Percentiles rank a stretch among this genome's conserved stretches.
phyloP scores from a whole-genome alignment of 2,797 vertebrate genomes.

The Harpagifer antarcticus region DNA sequence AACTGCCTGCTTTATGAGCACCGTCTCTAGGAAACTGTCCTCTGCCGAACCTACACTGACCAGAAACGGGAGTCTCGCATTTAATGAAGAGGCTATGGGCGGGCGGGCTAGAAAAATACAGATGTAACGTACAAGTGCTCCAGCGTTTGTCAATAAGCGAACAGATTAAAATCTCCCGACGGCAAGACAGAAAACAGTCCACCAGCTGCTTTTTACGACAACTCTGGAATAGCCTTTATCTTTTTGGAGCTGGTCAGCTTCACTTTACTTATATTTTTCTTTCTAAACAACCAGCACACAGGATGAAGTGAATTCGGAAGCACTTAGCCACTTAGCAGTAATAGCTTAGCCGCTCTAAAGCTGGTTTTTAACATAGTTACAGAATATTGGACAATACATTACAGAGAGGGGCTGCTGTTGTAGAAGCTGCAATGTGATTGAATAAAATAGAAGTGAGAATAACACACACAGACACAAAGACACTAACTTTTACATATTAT shows the following conservation, averaged over 20 bases:
- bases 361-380: constrained; percentile 61
- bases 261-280: constrained; percentile 41
- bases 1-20: constrained; percentile 43
- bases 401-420: constrained; percentile 21
- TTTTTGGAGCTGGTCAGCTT: constrained; percentile 34
- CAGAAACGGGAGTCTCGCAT: constrained; percentile 41
- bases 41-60: constrained; percentile 39
- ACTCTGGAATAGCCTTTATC: constrained; percentile 19
- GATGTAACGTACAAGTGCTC: neutral
- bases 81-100: constrained; percentile 43
- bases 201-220: constrained; percentile 18
- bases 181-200: constrained; percentile 14
- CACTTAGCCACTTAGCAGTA: constrained; percentile 75
- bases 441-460: neutral
- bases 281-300: constrained; percentile 35
- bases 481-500: neutral
- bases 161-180: constrained; percentile 7
- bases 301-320: constrained; percentile 67
- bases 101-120: constrained; percentile 17
- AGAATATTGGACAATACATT: constrained; percentile 60
- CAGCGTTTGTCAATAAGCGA: constrained; percentile 1
- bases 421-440: constrained; percentile 23
- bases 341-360: constrained; percentile 54
- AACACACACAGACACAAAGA: neutral
- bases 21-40: constrained; percentile 41